Evolutionary conservation across 2,113 vertebrate species (phyloP).

Genomic region (Hyaena hyaena): DNA sequence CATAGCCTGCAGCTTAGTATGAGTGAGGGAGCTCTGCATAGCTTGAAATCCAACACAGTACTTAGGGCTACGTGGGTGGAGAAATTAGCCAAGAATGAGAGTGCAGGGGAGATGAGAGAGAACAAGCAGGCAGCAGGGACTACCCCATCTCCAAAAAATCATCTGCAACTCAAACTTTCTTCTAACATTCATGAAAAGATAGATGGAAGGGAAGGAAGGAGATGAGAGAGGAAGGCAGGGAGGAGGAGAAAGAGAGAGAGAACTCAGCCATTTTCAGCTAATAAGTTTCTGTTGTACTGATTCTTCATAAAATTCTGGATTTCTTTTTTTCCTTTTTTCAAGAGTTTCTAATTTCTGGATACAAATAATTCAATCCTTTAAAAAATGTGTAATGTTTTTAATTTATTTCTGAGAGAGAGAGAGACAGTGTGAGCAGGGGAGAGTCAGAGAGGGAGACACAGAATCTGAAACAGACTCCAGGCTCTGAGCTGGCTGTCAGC

Average conservation of each 20-base stretch:
- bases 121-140: neutral
- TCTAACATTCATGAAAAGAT: neutral
- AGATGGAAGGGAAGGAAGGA: neutral
- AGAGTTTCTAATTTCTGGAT: neutral
- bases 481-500: too few relatives aligned
- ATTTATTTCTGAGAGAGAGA: too few relatives aligned
- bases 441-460: too few relatives aligned
- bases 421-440: too few relatives aligned
- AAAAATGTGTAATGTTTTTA: too few relatives aligned
- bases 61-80: neutral
- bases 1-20: neutral
- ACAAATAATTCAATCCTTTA: neutral
- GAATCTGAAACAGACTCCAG: too few relatives aligned
- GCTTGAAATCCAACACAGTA: neutral
- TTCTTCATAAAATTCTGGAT: neutral
- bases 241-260: neutral
- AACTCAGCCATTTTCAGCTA: neutral
- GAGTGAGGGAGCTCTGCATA: neutral
- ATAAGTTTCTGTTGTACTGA: neutral
- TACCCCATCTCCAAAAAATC: neutral
- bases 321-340: neutral
- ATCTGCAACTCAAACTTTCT: neutral
- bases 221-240: neutral
- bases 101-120: neutral
- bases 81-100: neutral